Evolutionary conservation across 2,797 vertebrate species (phyloP).

Genomic region (Galaxias olidus): DNA sequence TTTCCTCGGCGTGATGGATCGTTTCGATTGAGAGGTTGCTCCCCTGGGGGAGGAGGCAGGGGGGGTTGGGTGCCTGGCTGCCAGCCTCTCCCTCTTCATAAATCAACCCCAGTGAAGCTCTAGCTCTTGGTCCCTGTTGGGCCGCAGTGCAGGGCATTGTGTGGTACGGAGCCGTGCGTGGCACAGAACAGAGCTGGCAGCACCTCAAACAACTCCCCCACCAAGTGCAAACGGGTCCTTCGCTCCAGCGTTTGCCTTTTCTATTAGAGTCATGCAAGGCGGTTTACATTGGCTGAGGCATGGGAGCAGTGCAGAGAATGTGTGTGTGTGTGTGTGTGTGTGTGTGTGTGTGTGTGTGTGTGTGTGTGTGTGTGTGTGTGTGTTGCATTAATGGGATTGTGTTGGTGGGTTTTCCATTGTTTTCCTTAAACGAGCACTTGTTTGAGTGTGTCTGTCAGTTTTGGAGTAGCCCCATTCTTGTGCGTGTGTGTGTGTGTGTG

Average conservation of each 20-base stretch:
- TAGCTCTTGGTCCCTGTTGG: background rate
- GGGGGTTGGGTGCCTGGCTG: background rate
- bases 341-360: no score
- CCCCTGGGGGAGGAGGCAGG: background rate
- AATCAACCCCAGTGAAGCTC: background rate
- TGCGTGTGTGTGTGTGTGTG: background rate
- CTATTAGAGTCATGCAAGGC: background rate
- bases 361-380: no score
- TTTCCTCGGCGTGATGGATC: background rate
- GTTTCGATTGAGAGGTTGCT: background rate
- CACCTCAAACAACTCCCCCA: background rate
- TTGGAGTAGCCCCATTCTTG: no score
- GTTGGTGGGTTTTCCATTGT: no score
- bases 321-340: no score
- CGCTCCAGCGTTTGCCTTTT: background rate
- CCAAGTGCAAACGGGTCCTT: background rate
- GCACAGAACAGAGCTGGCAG: background rate
- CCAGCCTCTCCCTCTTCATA: no score
- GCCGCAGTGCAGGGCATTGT: background rate
- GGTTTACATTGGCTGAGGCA: no score
- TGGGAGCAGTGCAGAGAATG: no score
- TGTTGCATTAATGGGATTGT: no score
- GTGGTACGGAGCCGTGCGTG: slow-evolving; percentile 1
- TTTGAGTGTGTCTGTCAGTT: no score
- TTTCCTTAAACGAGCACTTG: no score